Evolutionary conservation across 2,888 invertebrate genomes (phyloP).

Genomic region (Xiphydria camelus): DNA sequence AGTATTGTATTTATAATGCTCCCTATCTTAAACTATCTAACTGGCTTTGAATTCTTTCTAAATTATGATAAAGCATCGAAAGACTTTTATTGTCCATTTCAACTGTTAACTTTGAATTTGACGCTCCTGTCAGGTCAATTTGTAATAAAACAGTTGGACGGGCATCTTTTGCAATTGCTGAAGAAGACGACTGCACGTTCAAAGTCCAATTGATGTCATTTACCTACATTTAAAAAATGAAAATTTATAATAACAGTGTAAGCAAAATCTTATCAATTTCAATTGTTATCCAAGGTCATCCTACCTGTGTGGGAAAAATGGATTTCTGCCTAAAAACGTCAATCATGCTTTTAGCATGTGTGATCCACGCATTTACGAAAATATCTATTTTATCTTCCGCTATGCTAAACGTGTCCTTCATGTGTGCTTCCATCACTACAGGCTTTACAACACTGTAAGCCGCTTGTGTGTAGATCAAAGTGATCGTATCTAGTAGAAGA

Average conservation of each 20-base stretch:
- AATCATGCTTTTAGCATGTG: slow-evolving; percentile 43
- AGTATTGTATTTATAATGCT: slow-evolving; percentile 19
- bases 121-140: slow-evolving; percentile 35
- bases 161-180: slow-evolving; percentile 38
- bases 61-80: slow-evolving; percentile 39
- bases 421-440: slow-evolving; percentile 33
- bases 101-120: slow-evolving; percentile 38
- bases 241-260: background rate
- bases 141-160: slow-evolving; percentile 44
- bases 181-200: slow-evolving; percentile 47
- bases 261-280: no score
- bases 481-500: slow-evolving; percentile 38
- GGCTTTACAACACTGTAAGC: slow-evolving; percentile 41
- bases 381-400: slow-evolving; percentile 41
- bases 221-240: slow-evolving; percentile 30
- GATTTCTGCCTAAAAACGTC: slow-evolving; percentile 40
- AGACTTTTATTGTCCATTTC: slow-evolving; percentile 46
- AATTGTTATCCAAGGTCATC: background rate
- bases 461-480: slow-evolving; percentile 41
- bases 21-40: slow-evolving; percentile 48
- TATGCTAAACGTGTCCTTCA: slow-evolving; percentile 38
- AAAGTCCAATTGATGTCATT: slow-evolving; percentile 47
- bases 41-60: slow-evolving; percentile 49
- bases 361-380: slow-evolving; percentile 44
- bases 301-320: slow-evolving; percentile 47